Evolutionary conservation across 2,797 vertebrate genomes (phyloP).

Genomic region (Tolypeutes matacus): DNA sequence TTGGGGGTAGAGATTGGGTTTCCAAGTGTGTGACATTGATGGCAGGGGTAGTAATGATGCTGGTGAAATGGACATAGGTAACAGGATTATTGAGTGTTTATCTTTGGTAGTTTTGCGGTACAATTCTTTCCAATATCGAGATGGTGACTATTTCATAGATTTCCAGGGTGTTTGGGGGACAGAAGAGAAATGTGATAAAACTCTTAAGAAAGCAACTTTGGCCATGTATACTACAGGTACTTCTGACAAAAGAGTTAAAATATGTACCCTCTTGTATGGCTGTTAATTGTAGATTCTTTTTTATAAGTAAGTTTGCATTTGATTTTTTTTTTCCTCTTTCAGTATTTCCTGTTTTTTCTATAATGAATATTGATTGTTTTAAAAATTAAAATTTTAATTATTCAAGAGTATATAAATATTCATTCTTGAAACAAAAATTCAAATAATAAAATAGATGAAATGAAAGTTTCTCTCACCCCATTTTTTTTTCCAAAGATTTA

Average conservation of each 20-base stretch:
- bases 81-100: neutral
- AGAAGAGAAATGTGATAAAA: conserved; percentile 1
- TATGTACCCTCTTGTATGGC: neutral
- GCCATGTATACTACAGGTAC: neutral
- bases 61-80: conserved; percentile 3
- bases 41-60: neutral
- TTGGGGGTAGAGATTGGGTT: neutral
- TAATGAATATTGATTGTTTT: neutral
- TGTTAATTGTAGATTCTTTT: conserved; percentile 44
- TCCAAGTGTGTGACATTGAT: neutral
- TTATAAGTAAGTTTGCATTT: conserved; percentile 7
- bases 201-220: neutral
- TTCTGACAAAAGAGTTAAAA: neutral
- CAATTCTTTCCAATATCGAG: neutral
- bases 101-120: conserved; percentile 45
- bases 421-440: conserved; percentile 52
- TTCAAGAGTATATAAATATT: neutral
- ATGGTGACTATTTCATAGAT: neutral
- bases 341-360: conserved; percentile 25
- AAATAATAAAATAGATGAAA: conserved; percentile 1
- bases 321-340: conserved; percentile 52
- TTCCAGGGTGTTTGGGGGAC: neutral
- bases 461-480: neutral
- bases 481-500: too few species aligned
- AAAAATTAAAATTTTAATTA: conserved; percentile 46